Base-by-base conservation (phyloP, 2,888 invertebrate genomes). In the Oscheius onirici region DNA sequence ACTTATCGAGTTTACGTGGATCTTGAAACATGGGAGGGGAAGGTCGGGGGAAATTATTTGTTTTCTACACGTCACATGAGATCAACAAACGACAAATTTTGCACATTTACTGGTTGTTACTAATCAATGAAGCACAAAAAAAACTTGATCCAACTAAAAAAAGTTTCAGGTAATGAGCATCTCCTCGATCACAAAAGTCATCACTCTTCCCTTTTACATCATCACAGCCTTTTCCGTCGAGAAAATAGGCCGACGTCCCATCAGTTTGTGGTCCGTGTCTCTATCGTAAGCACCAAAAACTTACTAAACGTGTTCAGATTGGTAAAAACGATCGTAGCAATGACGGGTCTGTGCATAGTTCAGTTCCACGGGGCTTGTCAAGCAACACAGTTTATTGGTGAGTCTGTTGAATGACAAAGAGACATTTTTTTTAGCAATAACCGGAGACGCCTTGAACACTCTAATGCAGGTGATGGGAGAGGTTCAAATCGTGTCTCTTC, bases 161-260 rank as follows among this genome's bases (percentile, higher is more conserved):
- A 17, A 3, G 13, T 51, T 51, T 51, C 24, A 58, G 58, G 22
- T 41, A 41, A 58, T 58, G 58, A 41, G 41, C 17, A 58, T 58
- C 40, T 17, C 41, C n/a, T 17, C 58, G 20, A 58, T 58, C 13
- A 17, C 20, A 1, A n/a, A 22, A 17, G 17, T 58, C 20, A 40
- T 22, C 10, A 58, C 17, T 5, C 40, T 58, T 20, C 58, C 58
- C 17, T 22, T 58, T 41, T 58, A n/a, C 41, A n/a, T 58, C 8
- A 5, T 41, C 17, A n/a, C 58, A 17, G n/a, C 41, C 13, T 8
- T 40, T 41, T n/a, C 17, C 41, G 17, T 58, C 5, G 58, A 58
- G 20, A 58, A 41, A n/a, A 11, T 40, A 11, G 58, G 58, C 2
- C 15, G 58, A 17, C 40, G 58, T 15, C 34, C 34, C 2, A n/a